Conservation (phyloP, 2,113 vertebrate genomes). For the Burhinus bistriatus region DNA sequence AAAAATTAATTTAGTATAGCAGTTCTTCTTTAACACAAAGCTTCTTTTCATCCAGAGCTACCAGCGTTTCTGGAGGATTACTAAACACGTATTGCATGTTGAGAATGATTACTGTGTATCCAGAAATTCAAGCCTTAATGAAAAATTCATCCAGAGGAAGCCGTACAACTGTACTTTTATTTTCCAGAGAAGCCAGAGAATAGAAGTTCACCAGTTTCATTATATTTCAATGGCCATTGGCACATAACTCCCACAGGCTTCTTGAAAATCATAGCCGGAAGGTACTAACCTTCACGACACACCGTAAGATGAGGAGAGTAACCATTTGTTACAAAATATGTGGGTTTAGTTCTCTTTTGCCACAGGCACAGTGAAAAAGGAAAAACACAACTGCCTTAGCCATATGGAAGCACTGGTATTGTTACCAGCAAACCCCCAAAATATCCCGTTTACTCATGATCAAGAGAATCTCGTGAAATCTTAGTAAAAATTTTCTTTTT, state of each 20-base stretch:
- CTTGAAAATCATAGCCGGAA: background rate
- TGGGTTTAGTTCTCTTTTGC: background rate
- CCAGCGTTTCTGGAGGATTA: background rate
- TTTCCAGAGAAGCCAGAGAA: background rate
- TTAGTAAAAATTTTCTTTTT: background rate
- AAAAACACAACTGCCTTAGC: background rate
- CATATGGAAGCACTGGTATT: background rate
- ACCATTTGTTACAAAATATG: background rate
- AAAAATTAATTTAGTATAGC: background rate
- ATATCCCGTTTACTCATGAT: background rate
- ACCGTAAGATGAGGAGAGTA: background rate
- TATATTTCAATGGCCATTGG: background rate
- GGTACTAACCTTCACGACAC: background rate
- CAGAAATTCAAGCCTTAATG: constrained; percentile 2
- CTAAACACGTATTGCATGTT: background rate
- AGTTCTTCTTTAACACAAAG: background rate
- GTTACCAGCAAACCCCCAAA: background rate
- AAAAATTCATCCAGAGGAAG: background rate
- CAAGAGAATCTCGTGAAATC: background rate
- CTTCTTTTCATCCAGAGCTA: background rate
- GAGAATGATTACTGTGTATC: background rate
- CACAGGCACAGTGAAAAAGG: background rate
- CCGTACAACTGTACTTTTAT: background rate
- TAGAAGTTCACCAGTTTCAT: background rate
- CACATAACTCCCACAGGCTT: background rate